These are phyloP conservation scores for Geococcyx californianus DNA, from an alignment of 2,113 vertebrate genomes.

Conservation along the genomic window DNA sequence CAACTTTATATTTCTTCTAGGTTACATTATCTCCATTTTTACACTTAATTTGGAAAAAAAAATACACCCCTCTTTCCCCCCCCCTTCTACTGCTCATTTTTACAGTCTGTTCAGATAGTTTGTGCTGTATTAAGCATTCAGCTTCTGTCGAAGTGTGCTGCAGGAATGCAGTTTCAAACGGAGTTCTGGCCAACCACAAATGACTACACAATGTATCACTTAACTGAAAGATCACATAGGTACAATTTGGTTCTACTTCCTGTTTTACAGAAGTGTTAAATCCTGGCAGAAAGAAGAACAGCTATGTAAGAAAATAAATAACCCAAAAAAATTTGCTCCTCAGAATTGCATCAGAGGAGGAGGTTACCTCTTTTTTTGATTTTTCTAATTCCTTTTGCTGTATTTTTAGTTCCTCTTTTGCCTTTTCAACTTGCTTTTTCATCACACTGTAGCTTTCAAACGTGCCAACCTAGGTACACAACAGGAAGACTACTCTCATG, in stretches of 20 bases:
- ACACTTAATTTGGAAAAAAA: neutral
- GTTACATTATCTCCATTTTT: neutral
- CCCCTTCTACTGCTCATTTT: neutral
- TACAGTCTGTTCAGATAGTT: neutral
- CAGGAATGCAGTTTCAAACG: neutral
- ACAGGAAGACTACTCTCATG: neutral
- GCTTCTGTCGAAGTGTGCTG: neutral
- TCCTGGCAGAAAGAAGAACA: neutral
- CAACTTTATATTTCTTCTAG: neutral
- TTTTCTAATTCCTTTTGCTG: conserved; percentile 56
- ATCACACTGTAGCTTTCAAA: conserved; percentile 10
- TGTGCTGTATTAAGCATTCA: neutral
- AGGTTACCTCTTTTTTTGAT: conserved; percentile 67
- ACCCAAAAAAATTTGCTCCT: neutral
- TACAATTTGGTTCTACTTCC: neutral
- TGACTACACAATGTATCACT: neutral
- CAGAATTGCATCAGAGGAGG: neutral
- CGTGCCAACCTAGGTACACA: neutral
- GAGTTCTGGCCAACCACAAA: neutral
- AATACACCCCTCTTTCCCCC: no score
- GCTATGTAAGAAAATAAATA: neutral
- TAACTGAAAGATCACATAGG: neutral
- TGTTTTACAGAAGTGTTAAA: neutral
- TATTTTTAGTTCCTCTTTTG: conserved; percentile 53
- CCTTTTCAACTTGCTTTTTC: conserved; percentile 52